phyloP scores from a whole-genome alignment of 2,113 vertebrate genomes.

The Nibea coibor region DNA sequence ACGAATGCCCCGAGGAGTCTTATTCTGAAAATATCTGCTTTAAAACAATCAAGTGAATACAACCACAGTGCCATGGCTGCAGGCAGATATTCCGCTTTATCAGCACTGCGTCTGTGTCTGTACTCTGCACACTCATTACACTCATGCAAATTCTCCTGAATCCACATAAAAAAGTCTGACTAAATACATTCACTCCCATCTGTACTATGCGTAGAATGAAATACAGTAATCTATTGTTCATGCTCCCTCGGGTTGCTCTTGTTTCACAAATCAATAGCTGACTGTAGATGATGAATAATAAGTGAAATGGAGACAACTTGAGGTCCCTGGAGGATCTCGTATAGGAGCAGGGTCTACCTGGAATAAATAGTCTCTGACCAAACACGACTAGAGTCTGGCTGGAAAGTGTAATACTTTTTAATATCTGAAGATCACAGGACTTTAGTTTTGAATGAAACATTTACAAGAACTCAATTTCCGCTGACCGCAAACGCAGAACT shows the following conservation, averaged over 20 bases:
- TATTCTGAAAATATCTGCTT: conserved; percentile 18
- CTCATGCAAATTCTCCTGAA: neutral
- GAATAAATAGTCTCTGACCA: conserved; percentile 13
- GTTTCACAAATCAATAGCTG: conserved; percentile 50
- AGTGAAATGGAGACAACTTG: conserved; percentile 40
- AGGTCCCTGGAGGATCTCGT: conserved; percentile 18
- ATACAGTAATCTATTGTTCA: conserved; percentile 4
- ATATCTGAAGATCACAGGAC: conserved; percentile 21
- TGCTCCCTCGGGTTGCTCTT: conserved; percentile 17
- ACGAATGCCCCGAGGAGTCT: neutral
- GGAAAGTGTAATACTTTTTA: conserved; percentile 32
- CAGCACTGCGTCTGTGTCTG: neutral
- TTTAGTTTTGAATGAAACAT: conserved; percentile 32
- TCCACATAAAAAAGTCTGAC: neutral
- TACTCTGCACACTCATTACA: neutral
- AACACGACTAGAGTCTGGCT: conserved; percentile 1
- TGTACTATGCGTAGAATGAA: neutral
- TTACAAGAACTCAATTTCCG: conserved; percentile 56
- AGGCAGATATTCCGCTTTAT: conserved; percentile 20
- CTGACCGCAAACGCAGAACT: conserved; percentile 21
- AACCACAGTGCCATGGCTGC: neutral
- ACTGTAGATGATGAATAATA: conserved; percentile 20
- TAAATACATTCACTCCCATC: conserved; percentile 17
- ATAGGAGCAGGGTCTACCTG: neutral
- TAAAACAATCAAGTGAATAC: conserved; percentile 4